These are phyloP conservation scores for Leptopilina boulardi DNA, from an alignment of 1,140 invertebrate species.

Conservation along the genomic window DNA sequence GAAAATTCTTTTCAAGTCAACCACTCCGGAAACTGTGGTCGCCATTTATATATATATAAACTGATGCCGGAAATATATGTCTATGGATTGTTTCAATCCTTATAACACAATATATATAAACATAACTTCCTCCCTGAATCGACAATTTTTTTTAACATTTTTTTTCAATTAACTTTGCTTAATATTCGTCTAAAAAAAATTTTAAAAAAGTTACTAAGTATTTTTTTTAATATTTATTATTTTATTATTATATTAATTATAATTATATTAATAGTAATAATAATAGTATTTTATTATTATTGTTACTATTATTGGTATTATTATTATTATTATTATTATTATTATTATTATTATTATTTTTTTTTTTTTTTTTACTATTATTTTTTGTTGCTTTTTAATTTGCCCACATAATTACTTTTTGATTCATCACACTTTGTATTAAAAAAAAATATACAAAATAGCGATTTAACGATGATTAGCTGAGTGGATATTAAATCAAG, in stretches of 20 bases:
- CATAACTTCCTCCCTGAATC: constrained; percentile 8
- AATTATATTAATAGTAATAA: too few relatives aligned
- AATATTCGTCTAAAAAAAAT: background rate
- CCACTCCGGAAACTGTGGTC: constrained; percentile 3
- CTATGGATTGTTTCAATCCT: constrained; percentile 1
- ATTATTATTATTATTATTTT: too few relatives aligned
- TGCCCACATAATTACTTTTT: too few relatives aligned
- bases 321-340: too few relatives aligned
- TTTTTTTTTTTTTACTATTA: too few relatives aligned
- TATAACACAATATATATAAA: background rate
- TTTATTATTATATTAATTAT: too few relatives aligned
- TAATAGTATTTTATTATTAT: too few relatives aligned
- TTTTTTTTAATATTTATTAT: too few relatives aligned
- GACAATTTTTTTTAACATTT: background rate
- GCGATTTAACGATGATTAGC: background rate
- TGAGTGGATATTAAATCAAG: constrained; percentile 10
- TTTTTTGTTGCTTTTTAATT: too few relatives aligned
- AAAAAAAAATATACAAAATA: background rate
- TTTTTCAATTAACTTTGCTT: background rate
- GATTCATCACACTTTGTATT: background rate
- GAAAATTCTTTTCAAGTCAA: constrained; percentile 2
- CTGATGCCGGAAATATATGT: constrained; percentile 1
- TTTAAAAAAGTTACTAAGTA: too few relatives aligned
- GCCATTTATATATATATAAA: background rate
- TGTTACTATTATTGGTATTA: too few relatives aligned